These are phyloP conservation scores for Ailuropoda melanoleuca DNA, from an alignment of 2,113 vertebrate species.

Conservation along the genomic window DNA sequence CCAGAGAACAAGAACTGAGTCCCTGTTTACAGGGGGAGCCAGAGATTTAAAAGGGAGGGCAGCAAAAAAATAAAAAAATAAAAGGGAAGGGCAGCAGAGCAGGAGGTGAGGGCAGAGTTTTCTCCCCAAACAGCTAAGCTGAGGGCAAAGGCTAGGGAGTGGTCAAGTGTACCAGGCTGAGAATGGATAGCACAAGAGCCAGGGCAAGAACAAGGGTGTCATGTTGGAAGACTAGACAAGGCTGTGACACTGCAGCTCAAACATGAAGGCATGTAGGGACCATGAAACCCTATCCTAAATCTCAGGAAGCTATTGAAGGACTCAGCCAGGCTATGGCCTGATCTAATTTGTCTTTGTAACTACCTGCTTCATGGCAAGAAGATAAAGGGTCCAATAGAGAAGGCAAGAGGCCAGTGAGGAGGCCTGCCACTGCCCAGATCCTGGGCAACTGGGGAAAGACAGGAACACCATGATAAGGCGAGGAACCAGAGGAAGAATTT, in stretches of 20 bases:
- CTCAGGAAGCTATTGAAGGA: neutral
- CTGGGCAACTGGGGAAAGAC: neutral
- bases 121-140: neutral
- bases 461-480: neutral
- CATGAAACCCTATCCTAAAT: neutral
- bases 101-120: neutral
- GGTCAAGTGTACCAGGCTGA: neutral
- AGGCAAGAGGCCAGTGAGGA: neutral
- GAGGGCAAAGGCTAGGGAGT: neutral
- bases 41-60: neutral
- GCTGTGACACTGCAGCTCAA: neutral
- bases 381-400: neutral
- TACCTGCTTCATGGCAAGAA: neutral
- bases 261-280: neutral
- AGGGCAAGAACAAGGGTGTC: neutral
- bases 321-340: neutral
- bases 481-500: neutral
- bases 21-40: neutral
- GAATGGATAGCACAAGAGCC: neutral
- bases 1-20: constrained; percentile 21
- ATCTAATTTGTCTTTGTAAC: constrained; percentile 31
- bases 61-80: neutral
- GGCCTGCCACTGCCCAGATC: neutral
- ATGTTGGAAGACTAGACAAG: neutral
- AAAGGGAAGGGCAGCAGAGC: neutral